Percentiles rank a stretch among this genome's conserved stretches.
Evolutionary conservation across 2,113 vertebrate genomes (phyloP).

Genomic region (Hyaena hyaena): DNA sequence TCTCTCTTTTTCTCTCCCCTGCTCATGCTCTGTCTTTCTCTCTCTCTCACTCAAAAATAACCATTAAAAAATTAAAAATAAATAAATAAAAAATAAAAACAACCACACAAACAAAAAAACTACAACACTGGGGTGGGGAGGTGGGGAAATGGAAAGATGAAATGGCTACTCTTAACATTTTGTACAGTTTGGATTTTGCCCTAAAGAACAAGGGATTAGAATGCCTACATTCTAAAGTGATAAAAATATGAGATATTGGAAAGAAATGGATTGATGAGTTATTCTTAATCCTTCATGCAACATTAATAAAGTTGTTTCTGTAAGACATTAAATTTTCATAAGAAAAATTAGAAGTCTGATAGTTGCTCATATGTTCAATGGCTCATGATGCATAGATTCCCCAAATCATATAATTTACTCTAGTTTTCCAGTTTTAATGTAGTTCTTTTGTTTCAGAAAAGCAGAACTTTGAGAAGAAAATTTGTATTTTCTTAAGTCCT

Average conservation of each 20-base stretch:
- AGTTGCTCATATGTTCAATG: background rate
- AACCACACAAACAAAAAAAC: background rate
- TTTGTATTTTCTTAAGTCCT: background rate
- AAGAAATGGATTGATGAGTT: background rate
- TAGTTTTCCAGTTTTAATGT: background rate
- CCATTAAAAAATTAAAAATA: too few relatives aligned
- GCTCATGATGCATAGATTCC: background rate
- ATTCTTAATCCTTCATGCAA: background rate
- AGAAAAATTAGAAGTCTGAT: background rate
- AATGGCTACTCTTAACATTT: background rate
- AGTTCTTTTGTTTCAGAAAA: conserved; percentile 11
- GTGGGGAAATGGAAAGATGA: background rate
- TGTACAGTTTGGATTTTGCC: background rate
- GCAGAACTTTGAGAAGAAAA: background rate
- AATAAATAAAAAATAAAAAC: too few relatives aligned
- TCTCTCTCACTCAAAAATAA: too few relatives aligned
- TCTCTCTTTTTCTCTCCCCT: too few relatives aligned
- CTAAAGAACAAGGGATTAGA: background rate
- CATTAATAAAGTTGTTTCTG: background rate
- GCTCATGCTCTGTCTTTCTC: too few relatives aligned
- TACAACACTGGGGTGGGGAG: background rate
- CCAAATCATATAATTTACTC: background rate
- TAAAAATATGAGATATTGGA: background rate
- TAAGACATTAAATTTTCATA: background rate
- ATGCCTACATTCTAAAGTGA: background rate